phyloP scores from a whole-genome alignment of 1,140 invertebrate genomes.

The Diabrotica undecimpunctata region DNA sequence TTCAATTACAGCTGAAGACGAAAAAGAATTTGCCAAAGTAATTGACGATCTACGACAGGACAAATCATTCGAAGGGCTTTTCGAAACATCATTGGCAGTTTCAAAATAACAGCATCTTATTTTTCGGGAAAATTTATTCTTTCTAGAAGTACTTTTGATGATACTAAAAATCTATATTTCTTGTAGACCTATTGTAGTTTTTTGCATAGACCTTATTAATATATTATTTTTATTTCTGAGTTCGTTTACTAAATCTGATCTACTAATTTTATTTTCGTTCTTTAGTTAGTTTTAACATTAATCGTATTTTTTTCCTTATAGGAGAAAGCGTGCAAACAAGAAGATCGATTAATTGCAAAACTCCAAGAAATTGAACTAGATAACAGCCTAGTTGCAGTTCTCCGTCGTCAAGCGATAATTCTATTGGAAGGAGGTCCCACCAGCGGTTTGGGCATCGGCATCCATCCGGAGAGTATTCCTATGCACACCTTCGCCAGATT shows the following conservation, averaged over 20 bases:
- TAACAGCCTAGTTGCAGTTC: conserved; percentile 60
- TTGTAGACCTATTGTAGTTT: too few species aligned
- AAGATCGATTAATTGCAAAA: conserved; percentile 71
- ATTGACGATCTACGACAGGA: too few species aligned
- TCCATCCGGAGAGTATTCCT: conserved; percentile 73
- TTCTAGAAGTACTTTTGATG: too few species aligned
- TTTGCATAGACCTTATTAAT: background rate
- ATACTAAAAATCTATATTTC: too few species aligned
- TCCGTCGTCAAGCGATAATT: conserved; percentile 58
- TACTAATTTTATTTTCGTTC: too few species aligned
- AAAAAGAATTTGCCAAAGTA: too few species aligned
- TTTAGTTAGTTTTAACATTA: background rate
- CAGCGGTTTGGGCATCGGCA: conserved; percentile 69
- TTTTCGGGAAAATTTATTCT: too few species aligned
- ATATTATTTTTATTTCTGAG: background rate
- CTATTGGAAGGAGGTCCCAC: conserved; percentile 69
- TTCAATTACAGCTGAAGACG: too few species aligned
- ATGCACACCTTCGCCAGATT: conserved; percentile 82
- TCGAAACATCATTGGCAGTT: too few species aligned
- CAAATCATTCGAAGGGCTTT: too few species aligned
- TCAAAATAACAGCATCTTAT: too few species aligned
- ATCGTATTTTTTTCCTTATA: conserved; percentile 27
- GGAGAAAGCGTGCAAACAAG: conserved; percentile 70
- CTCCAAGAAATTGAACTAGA: conserved; percentile 75
- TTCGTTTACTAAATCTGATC: background rate